A percentile compares a stretch with the other conserved stretches of the same genome.
phyloP scores from a whole-genome alignment of 2,797 vertebrate genomes.

The Parauchenoglanis ngamensis region DNA sequence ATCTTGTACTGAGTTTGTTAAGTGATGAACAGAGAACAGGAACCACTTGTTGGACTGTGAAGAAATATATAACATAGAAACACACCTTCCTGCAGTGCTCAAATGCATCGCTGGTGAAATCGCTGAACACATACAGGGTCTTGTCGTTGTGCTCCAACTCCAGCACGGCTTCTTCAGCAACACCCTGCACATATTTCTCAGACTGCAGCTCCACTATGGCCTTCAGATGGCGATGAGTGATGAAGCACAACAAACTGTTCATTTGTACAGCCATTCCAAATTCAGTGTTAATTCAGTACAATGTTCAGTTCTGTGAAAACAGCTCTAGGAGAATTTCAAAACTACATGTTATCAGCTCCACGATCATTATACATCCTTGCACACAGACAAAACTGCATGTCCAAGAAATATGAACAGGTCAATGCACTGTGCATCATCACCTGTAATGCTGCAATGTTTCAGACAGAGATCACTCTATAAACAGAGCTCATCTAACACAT shows the following conservation, averaged over 20 bases:
- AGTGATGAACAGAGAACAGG: background rate
- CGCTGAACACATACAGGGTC: constrained; percentile 91
- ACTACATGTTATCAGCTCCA: background rate
- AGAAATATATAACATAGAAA: background rate
- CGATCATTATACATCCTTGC: background rate
- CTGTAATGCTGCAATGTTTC: background rate
- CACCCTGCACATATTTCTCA: constrained; percentile 84
- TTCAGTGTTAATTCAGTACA: background rate
- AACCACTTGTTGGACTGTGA: background rate
- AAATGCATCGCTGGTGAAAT: constrained; percentile 83
- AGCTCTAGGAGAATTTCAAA: background rate
- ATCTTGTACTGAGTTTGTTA: background rate
- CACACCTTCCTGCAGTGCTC: constrained; percentile 88
- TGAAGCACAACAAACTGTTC: background rate
- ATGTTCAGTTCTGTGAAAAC: background rate
- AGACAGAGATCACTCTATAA: background rate
- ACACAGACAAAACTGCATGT: background rate
- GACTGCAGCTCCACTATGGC: constrained; percentile 92
- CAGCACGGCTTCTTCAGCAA: constrained; percentile 81
- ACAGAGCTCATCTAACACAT: background rate
- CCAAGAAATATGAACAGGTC: background rate
- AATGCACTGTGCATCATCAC: background rate
- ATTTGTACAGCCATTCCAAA: background rate
- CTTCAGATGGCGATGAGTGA: constrained; percentile 61
- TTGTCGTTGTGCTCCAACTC: constrained; percentile 85